These are phyloP conservation scores for Sminthopsis crassicaudata DNA, from an alignment of 2,113 vertebrate species.

Conservation along the genomic window DNA sequence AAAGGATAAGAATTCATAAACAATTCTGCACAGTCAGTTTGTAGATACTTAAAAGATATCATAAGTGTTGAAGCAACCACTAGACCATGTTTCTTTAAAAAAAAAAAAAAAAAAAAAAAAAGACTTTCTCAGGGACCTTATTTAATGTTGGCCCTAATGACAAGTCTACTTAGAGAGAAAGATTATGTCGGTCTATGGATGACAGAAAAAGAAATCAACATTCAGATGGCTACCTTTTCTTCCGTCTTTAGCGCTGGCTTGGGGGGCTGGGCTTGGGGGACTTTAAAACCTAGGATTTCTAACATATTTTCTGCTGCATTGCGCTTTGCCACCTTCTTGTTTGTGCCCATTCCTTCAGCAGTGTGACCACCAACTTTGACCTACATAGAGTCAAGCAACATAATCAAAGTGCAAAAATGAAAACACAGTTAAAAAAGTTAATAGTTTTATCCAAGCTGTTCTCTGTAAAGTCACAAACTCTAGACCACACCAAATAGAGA, in stretches of 20 bases:
- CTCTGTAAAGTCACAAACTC: neutral
- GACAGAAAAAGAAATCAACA: neutral
- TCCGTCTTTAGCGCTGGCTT: slow-evolving; percentile 98
- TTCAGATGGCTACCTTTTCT: slow-evolving; percentile 89
- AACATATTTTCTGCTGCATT: slow-evolving; percentile 98
- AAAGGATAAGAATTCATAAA: neutral
- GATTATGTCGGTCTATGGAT: neutral
- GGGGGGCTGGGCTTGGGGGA: slow-evolving; percentile 94
- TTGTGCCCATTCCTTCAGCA: slow-evolving; percentile 95
- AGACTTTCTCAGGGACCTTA: neutral
- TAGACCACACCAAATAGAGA: neutral
- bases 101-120: neutral
- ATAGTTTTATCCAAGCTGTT: neutral
- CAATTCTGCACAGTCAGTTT: neutral
- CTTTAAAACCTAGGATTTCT: slow-evolving; percentile 97
- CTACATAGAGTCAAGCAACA: slow-evolving; percentile 79
- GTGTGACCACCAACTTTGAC: slow-evolving; percentile 93
- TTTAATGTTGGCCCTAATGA: neutral
- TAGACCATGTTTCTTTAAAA: neutral
- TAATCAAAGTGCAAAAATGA: neutral
- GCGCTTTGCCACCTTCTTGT: slow-evolving; percentile 98
- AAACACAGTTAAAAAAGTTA: neutral
- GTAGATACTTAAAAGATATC: neutral
- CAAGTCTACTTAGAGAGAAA: neutral
- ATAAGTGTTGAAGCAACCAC: rapidly evolving